These are phyloP conservation scores for Cynaeus angustus DNA, from an alignment of 2,888 invertebrate genomes.

Conservation along the genomic window DNA sequence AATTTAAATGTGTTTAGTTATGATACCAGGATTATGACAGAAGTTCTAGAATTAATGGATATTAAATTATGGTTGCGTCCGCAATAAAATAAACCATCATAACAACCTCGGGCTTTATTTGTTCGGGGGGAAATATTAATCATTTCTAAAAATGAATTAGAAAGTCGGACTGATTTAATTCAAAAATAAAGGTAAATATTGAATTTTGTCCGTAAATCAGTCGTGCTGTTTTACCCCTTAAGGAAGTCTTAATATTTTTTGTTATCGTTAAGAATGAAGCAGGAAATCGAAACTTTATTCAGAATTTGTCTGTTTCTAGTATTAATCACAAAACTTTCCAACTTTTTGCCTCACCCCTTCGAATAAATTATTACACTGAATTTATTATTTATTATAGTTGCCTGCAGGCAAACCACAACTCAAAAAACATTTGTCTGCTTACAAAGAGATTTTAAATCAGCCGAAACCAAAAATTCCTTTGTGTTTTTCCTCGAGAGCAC, in stretches of 20 bases:
- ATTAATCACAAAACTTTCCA: constrained; percentile 6
- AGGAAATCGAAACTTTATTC: too few species aligned
- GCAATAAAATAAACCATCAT: constrained; percentile 37
- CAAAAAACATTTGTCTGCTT: neutral
- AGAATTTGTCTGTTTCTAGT: neutral
- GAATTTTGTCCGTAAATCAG: too few species aligned
- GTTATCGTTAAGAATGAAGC: too few species aligned
- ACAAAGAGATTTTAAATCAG: constrained; percentile 6
- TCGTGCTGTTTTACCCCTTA: too few species aligned
- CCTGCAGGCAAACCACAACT: constrained; percentile 1
- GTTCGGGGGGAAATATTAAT: constrained; percentile 24
- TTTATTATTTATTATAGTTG: constrained; percentile 4
- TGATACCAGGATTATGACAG: constrained; percentile 40
- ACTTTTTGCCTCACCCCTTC: neutral
- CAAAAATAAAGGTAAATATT: too few species aligned
- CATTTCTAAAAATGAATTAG: constrained; percentile 17
- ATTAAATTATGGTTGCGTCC: constrained; percentile 37
- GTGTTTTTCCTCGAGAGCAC: constrained; percentile 6
- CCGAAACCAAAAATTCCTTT: constrained; percentile 11
- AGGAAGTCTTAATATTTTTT: too few species aligned
- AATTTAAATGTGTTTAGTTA: constrained; percentile 48
- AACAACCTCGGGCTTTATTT: constrained; percentile 19
- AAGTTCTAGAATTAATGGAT: constrained; percentile 39
- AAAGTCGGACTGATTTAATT: too few species aligned
- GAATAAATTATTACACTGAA: constrained; percentile 1